Base-by-base conservation (phyloP, 2,113 vertebrate genomes). In the Formicarius rufipectus region DNA sequence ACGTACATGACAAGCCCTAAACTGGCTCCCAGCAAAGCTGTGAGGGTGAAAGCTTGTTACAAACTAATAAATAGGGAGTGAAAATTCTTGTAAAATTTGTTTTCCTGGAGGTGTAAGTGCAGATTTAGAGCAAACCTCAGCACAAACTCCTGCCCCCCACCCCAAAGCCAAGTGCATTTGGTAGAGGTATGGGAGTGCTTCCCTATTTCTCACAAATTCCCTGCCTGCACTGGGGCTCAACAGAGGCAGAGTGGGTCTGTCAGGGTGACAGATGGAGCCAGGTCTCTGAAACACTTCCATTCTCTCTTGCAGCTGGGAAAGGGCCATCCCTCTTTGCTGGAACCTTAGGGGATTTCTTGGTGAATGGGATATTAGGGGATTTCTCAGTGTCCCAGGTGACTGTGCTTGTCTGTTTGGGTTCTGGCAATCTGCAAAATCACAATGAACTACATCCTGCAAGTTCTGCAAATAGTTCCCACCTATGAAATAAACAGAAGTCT, bases 401-500 rank as follows among this genome's bases (percentile, higher is more conserved):
- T 80, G 55, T 44, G 60, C 91, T 93, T 94, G 88, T 96, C 97
- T 93, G 64, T 94, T 94, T 96, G 80, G 60, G 35, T 82, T 92
- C 78, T 76, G 75, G 45, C 84, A 86, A 4, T 78, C 59, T 58
- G 35, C 64, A 84, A 77, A 87, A 87, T 89, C 76, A 67, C 81
- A 93, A 22, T 69, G 71, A 69, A 19, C 72, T 78, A 93, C 73
- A 90, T 97, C 95, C 96, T 87, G 86, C 78, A 58, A 84, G 79
- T 78, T 87, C 55, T 91, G 76, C 90, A 94, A 97, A 97, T 93
- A 96, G 55, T 84, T 69, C 73, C 87, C 94, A 93, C 97, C 97
- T 96, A 31, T 63, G 90, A 91, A 93, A 73, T 90, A 96, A 97
- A 97, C 94, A 92, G 22, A 91, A 80, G 50, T 78, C 82, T 93